phyloP scores from a whole-genome alignment of 53 echinoderm and acorn worm species.

The Henricia sp. region DNA sequence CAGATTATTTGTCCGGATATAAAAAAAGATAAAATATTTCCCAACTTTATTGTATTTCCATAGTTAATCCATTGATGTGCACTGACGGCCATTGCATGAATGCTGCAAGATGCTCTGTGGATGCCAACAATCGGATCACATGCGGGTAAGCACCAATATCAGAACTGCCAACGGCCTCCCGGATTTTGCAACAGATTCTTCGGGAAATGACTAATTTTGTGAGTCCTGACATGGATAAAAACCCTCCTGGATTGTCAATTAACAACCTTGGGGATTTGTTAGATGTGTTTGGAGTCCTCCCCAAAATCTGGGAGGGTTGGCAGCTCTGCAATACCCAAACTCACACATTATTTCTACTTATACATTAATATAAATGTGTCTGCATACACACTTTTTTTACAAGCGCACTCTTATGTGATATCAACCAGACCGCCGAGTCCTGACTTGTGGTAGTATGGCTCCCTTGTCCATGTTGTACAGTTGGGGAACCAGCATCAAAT shows the following conservation, averaged over 20 bases:
- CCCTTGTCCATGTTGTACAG: too few relatives aligned
- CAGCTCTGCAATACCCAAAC: too few relatives aligned
- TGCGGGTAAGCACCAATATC: slow-evolving; percentile 28
- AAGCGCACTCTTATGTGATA: background rate
- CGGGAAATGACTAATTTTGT: too few relatives aligned
- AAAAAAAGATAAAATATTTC: background rate
- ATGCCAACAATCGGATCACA: slow-evolving; percentile 1
- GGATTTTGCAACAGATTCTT: too few relatives aligned
- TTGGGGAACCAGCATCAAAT: background rate
- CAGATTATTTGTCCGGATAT: background rate
- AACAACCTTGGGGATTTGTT: too few relatives aligned
- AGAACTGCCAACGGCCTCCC: too few relatives aligned
- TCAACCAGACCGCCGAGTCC: background rate
- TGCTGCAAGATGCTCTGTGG: slow-evolving; percentile 41
- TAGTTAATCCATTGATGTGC: slow-evolving; percentile 44
- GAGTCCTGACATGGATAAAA: too few relatives aligned
- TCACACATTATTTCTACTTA: too few relatives aligned
- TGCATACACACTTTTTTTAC: too few relatives aligned
- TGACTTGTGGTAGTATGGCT: background rate
- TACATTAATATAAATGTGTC: background rate
- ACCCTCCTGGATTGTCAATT: too few relatives aligned
- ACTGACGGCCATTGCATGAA: slow-evolving; percentile 35
- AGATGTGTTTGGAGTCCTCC: too few relatives aligned
- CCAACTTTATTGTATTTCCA: slow-evolving; percentile 1
- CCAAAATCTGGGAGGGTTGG: too few relatives aligned